Percentiles rank a stretch among this genome's conserved stretches.
Evolutionary conservation across 2,113 vertebrate species (phyloP).

Genomic region (Mormoops blainvillei): DNA sequence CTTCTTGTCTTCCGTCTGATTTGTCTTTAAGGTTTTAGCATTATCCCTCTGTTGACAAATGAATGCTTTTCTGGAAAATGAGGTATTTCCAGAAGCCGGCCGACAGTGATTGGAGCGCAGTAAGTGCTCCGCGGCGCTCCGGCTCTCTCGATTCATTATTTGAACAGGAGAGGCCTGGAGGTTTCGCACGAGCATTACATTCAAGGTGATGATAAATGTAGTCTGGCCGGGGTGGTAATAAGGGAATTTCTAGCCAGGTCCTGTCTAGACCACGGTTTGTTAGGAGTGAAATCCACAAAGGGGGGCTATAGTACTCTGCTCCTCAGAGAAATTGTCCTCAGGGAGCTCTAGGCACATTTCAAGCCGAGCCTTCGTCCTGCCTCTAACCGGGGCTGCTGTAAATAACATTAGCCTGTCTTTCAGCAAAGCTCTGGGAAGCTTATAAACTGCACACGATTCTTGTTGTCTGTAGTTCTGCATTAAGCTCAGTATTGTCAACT

Average conservation of each 20-base stretch:
- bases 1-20: not conserved
- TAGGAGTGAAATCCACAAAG: slow-evolving; percentile 60
- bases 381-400: not conserved
- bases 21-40: slow-evolving; percentile 51
- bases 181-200: slow-evolving; percentile 50
- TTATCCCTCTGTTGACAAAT: slow-evolving; percentile 74
- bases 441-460: slow-evolving; percentile 3
- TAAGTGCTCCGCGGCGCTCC: slow-evolving; percentile 43
- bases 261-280: slow-evolving; percentile 71
- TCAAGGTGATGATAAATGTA: slow-evolving; percentile 73
- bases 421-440: slow-evolving; percentile 55
- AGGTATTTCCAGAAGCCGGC: slow-evolving; percentile 67
- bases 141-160: slow-evolving; percentile 49
- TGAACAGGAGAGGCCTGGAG: slow-evolving; percentile 41
- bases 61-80: slow-evolving; percentile 66
- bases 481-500: slow-evolving; percentile 54
- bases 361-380: not conserved
- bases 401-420: slow-evolving; percentile 68
- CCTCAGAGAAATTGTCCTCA: not conserved
- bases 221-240: slow-evolving; percentile 52
- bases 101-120: not conserved
- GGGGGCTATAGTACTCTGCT: not conserved
- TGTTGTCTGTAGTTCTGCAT: slow-evolving; percentile 57
- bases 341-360: not conserved
- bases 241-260: slow-evolving; percentile 66